phyloP scores from a whole-genome alignment of 2,797 vertebrate species.

The Phaenicophaeus curvirostris region DNA sequence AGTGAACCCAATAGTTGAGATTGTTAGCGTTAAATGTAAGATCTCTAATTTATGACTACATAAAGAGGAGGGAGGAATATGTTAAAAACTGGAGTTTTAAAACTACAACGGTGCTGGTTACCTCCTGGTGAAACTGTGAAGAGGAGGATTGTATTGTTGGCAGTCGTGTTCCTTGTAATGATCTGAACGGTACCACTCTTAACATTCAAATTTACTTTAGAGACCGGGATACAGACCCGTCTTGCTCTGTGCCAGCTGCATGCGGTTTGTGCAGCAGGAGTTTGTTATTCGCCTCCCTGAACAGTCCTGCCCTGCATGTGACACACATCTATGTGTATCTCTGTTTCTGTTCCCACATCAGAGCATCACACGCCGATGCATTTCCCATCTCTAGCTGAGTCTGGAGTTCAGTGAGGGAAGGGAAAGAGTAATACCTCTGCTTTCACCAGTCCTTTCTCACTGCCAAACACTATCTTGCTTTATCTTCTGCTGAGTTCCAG shows the following conservation, averaged over 20 bases:
- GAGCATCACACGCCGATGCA: fast-evolving
- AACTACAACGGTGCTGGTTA: not conserved
- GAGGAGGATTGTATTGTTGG: not conserved
- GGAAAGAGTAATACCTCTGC: not conserved
- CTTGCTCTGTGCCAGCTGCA: not conserved
- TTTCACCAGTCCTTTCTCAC: not conserved
- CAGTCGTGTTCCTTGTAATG: not conserved
- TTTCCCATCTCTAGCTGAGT: not conserved
- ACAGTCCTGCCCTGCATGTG: not conserved
- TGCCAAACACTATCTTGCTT: not conserved
- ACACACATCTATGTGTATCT: not conserved
- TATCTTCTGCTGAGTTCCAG: not conserved
- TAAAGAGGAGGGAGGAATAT: not conserved
- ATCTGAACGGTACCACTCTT: not conserved
- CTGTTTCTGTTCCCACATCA: not conserved
- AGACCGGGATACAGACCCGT: not conserved
- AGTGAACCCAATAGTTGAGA: fast-evolving
- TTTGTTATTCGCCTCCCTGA: not conserved
- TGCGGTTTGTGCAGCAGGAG: not conserved
- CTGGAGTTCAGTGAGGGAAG: not conserved
- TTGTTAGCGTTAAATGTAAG: not conserved
- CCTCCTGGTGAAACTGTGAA: not conserved
- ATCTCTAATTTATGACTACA: not conserved
- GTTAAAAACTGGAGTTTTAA: not conserved
- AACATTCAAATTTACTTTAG: not conserved